Evolutionary conservation across 1,140 invertebrate species (phyloP), one percentile per base, ranked within the genome.

Genomic region (Drosophila navojoa): DNA sequence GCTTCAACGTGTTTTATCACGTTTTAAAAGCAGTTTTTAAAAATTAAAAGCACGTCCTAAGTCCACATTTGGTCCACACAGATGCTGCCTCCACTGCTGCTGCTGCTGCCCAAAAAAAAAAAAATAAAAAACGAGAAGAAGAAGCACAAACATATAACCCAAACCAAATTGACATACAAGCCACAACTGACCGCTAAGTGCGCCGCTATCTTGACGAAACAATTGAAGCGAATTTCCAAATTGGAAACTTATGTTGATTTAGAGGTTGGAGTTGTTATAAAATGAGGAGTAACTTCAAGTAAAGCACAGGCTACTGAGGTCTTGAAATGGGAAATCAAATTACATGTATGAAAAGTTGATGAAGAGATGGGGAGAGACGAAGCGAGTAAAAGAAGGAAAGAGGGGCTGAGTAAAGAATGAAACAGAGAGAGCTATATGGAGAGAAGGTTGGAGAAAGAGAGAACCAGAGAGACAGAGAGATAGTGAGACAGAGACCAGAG

Each of bases 41-140:
- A 91, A 85, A 91, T 89, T 89, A 90, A 90, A 90, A 91, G 82
- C 89, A 91, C 82, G 80, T 91, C 84, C 89, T 91, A 81, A 89
- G 89, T 89, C 77, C 87, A 90, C 87, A 90, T 87, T 87, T 90
- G 87, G 87, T 78, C 82, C 87, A 67, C 72, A 82, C 79, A 84
- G 73, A 72, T 81, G 81, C 53, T 76, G 58, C 47, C 7, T 13
- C 50, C 19, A 29, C 47, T 25, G n/a, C 45, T 76, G 61, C 47
- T 15, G 47, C 50, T 35, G 29, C 47, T 25, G n/a, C 45, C 63
- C 57, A 66, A 61, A 61, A 53, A 45, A 16, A 2, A 32, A 40
- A 63, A 38, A 52, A 22, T 2, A 22, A 22, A 22, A 22, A 22
- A 22, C 49, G 13, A 15, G 22, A 7, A 7, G 1, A n/a, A 19